These are phyloP conservation scores for Germaria angustata DNA, from an alignment of 2,888 invertebrate species.

Conservation along the genomic window DNA sequence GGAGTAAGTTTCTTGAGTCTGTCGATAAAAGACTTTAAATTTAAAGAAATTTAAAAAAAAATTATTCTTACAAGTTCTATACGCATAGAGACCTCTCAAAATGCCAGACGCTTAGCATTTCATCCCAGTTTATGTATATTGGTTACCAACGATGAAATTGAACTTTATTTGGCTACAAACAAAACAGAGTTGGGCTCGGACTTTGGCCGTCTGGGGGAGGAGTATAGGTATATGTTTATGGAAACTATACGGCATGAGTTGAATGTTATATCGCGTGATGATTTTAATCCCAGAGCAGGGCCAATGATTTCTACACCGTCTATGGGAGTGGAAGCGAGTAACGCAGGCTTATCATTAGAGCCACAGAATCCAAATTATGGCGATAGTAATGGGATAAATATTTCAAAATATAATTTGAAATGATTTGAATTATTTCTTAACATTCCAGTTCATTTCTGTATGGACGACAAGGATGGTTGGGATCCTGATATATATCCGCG, in stretches of 20 bases:
- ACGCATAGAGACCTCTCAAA: slow-evolving; percentile 87
- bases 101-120: slow-evolving; percentile 89
- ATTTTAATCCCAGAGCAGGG: slow-evolving; percentile 77
- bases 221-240: slow-evolving; percentile 92
- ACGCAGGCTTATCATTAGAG: slow-evolving; percentile 87
- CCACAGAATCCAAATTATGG: slow-evolving; percentile 91
- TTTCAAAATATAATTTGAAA: not conserved
- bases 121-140: slow-evolving; percentile 93
- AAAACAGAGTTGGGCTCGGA: slow-evolving; percentile 84
- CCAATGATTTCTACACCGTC: slow-evolving; percentile 93
- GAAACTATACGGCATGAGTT: slow-evolving; percentile 86
- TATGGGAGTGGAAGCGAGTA: slow-evolving; percentile 87
- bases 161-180: slow-evolving; percentile 89
- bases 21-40: too few species aligned
- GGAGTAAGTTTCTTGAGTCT: slow-evolving; percentile 79
- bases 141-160: slow-evolving; percentile 98
- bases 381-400: slow-evolving; percentile 83
- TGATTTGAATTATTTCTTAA: too few species aligned
- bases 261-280: slow-evolving; percentile 72
- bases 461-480: slow-evolving; percentile 90
- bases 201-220: slow-evolving; percentile 83
- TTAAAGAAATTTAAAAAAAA: not conserved
- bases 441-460: slow-evolving; percentile 90
- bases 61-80: slow-evolving; percentile 82
- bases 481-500: slow-evolving; percentile 86